Evolutionary conservation across 2,888 invertebrate genomes (phyloP).

Genomic region (Orthonevra nobilis): DNA sequence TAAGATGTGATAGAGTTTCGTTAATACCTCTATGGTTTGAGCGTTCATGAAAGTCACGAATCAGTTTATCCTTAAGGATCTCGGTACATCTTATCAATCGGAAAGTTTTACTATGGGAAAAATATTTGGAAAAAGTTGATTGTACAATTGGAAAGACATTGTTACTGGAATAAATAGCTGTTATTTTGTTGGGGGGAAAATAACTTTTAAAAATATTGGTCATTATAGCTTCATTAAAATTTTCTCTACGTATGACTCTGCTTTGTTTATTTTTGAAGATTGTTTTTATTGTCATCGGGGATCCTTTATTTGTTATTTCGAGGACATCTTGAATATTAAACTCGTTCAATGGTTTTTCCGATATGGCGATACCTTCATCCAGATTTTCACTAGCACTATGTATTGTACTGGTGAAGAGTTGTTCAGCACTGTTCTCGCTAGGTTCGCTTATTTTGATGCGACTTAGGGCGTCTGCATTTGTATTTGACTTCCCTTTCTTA

Average conservation of each 20-base stretch:
- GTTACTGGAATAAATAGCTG: conserved; percentile 33
- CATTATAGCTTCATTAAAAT: conserved; percentile 11
- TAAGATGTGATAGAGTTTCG: too few relatives aligned
- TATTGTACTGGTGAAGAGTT: conserved; percentile 11
- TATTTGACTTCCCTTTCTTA: conserved; percentile 66
- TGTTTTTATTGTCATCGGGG: conserved; percentile 11
- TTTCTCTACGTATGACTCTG: conserved; percentile 1
- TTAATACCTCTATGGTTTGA: conserved; percentile 66
- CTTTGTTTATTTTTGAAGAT: conserved; percentile 27
- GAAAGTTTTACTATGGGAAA: conserved; percentile 23
- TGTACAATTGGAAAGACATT: conserved; percentile 22
- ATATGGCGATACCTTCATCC: conserved; percentile 13
- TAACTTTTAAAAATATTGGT: conserved; percentile 32
- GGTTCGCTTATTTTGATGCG: conserved; percentile 35
- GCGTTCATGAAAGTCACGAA: conserved; percentile 44
- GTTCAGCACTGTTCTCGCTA: background rate
- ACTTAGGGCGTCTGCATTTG: conserved; percentile 62
- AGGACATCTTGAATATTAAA: conserved; percentile 45
- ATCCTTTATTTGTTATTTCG: background rate
- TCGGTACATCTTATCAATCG: conserved; percentile 9
- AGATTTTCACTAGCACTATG: conserved; percentile 59
- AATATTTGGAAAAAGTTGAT: too few relatives aligned
- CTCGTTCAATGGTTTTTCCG: conserved; percentile 59
- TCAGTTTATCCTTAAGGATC: conserved; percentile 25
- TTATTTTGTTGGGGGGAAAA: conserved; percentile 28